Evolutionary conservation across 2,888 invertebrate genomes (phyloP).

Genomic region (Axea sp.): DNA sequence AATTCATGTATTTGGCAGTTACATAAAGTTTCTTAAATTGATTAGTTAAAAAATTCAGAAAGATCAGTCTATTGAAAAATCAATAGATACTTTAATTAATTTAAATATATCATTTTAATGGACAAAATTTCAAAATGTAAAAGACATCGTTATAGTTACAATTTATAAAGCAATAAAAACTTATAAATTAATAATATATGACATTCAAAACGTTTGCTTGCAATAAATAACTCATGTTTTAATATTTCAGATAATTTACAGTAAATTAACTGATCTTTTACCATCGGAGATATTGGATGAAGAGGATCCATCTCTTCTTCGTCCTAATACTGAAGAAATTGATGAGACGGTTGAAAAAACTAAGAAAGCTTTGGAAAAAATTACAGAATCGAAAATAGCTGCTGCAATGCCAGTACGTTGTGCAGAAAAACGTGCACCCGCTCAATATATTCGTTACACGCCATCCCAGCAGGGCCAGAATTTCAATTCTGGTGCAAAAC

Average conservation of each 20-base stretch:
- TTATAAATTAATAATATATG: too few relatives aligned
- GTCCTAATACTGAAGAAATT: constrained; percentile 92
- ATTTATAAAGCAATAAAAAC: too few relatives aligned
- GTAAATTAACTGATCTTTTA: constrained; percentile 94
- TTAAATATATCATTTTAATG: too few relatives aligned
- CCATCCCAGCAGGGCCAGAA: constrained; percentile 97
- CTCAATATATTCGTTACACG: constrained; percentile 98
- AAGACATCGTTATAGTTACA: too few relatives aligned
- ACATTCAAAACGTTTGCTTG: too few relatives aligned
- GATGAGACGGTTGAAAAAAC: constrained; percentile 95
- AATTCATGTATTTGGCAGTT: too few relatives aligned
- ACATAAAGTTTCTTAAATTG: too few relatives aligned
- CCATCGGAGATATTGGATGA: constrained; percentile 94
- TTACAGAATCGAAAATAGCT: constrained; percentile 94
- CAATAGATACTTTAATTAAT: too few relatives aligned
- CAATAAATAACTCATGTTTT: too few relatives aligned
- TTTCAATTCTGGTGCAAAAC: constrained; percentile 98
- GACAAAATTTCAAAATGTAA: too few relatives aligned
- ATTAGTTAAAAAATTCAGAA: too few relatives aligned
- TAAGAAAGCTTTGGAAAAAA: constrained; percentile 90
- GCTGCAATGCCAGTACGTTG: constrained; percentile 98
- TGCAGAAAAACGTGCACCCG: constrained; percentile 95
- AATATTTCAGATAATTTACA: constrained; percentile 95
- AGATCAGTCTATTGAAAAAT: too few relatives aligned
- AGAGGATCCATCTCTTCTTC: constrained; percentile 94